Base-by-base conservation (phyloP, 2,888 invertebrate genomes). In the Brachyopa scutellaris region DNA sequence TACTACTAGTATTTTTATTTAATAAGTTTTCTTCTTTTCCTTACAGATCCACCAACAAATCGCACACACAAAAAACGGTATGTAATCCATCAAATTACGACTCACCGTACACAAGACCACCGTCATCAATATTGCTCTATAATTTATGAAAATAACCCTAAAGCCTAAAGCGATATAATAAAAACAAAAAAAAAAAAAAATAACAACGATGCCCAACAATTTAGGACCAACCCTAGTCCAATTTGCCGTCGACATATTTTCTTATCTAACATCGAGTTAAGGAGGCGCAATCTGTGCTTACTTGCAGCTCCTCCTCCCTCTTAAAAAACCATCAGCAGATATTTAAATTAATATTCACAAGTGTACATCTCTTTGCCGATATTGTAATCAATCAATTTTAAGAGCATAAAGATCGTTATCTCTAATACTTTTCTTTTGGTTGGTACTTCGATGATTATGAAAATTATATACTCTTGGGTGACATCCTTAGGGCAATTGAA, bases 291-390 rank as follows among this genome's bases (percentile, higher is more conserved):
- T 45, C 23, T 15, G 9, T 40, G n/a, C 1, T 29, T 13, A 33
- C 40, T 31, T 8, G 15, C 21, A 57, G 51, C 47, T 74, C 55
- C 57, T 64, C 74, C 76, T 76, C 21, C 74, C 76, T 76, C 21
- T 23, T 59, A 59, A 47, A 64, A 76, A 57, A 53, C 64, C 67
- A 74, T 74, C 80, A 74, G 31, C 51, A 33, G 80, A 74, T 80
- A 70, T 69, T 80, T 80, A 80, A 80, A 80, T 80, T 80, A 80
- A 80, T 80, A 80, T 59, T 62, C 69, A 33, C 51, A 69, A 57
- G 36, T 70, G 47, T 6, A 51, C 33, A 47, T 45, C 66, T 76
- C 17, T 15, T 21, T 57, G 45, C 42, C 9, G 15, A 59, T 57
- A 15, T 59, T 23, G 51, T 70, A 80, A 80, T 80, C 80, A 80